Evolutionary conservation across 1,140 invertebrate genomes (phyloP).

Genomic region (Bombus balteatus): DNA sequence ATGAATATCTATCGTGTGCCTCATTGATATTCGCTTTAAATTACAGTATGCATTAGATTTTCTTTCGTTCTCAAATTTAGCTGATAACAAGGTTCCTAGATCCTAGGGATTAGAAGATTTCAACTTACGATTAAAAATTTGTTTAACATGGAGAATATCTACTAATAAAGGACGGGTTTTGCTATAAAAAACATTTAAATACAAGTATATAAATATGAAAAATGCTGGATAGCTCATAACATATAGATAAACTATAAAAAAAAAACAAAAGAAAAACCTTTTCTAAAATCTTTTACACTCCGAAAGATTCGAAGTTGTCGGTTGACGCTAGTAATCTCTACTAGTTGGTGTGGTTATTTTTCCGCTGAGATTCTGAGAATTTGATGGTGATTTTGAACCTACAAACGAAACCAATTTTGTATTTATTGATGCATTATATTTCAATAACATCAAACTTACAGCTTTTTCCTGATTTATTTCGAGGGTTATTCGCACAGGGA

Average conservation of each 20-base stretch:
- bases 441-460: conserved; percentile 69
- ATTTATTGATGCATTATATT: neutral
- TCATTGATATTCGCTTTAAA: conserved; percentile 37
- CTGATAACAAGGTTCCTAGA: conserved; percentile 51
- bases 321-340: conserved; percentile 76
- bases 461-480: conserved; percentile 77
- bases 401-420: conserved; percentile 40
- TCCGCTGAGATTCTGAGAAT: conserved; percentile 76
- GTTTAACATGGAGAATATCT: conserved; percentile 46
- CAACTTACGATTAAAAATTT: conserved; percentile 60
- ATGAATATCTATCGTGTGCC: conserved; percentile 38
- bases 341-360: conserved; percentile 79
- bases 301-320: conserved; percentile 50
- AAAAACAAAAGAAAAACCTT: conserved; percentile 69
- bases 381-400: conserved; percentile 79
- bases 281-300: conserved; percentile 63
- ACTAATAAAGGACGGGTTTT: conserved; percentile 76
- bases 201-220: conserved; percentile 79
- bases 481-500: conserved; percentile 83
- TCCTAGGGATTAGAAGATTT: conserved; percentile 58
- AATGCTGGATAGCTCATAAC: conserved; percentile 71
- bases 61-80: conserved; percentile 24
- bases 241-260: conserved; percentile 73
- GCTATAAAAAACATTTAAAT: conserved; percentile 75
- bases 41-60: neutral